Conservation (phyloP, 2,113 vertebrate genomes). For the Corvus moneduloides region DNA sequence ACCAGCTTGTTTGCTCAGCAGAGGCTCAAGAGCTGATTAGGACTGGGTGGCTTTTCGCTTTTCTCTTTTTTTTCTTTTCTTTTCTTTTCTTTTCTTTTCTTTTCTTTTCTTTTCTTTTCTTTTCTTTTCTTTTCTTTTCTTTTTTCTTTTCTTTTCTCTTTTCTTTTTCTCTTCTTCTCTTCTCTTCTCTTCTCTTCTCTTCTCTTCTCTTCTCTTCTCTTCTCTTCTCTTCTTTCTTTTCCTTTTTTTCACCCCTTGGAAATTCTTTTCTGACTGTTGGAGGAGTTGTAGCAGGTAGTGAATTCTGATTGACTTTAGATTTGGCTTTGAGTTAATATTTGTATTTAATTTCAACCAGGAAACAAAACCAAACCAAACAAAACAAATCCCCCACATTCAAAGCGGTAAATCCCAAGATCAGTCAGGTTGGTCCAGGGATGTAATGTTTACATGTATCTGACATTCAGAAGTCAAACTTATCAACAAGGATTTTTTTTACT, state of each 20-base stretch:
- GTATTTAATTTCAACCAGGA: background rate
- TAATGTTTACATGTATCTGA: background rate
- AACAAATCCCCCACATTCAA: background rate
- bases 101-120: no score
- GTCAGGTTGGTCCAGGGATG: background rate
- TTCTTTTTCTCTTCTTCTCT: no score
- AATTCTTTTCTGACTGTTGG: background rate
- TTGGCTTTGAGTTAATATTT: background rate
- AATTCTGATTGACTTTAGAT: background rate
- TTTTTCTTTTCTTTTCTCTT: no score
- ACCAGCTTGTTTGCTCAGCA: background rate
- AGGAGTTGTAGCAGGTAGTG: background rate
- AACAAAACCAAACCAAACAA: background rate
- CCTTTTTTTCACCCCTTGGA: background rate
- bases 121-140: no score
- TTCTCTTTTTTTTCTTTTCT: background rate
- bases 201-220: no score
- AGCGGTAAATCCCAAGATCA: rapidly evolving
- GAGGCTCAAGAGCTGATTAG: background rate
- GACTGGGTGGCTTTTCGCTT: background rate
- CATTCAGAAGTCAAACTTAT: background rate
- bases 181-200: no score
- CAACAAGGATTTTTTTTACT: background rate
- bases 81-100: no score
- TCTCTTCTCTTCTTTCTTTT: no score